phyloP scores from a whole-genome alignment of 64 coral and sea anemone genomes.

The Cladopsammia gracilis region DNA sequence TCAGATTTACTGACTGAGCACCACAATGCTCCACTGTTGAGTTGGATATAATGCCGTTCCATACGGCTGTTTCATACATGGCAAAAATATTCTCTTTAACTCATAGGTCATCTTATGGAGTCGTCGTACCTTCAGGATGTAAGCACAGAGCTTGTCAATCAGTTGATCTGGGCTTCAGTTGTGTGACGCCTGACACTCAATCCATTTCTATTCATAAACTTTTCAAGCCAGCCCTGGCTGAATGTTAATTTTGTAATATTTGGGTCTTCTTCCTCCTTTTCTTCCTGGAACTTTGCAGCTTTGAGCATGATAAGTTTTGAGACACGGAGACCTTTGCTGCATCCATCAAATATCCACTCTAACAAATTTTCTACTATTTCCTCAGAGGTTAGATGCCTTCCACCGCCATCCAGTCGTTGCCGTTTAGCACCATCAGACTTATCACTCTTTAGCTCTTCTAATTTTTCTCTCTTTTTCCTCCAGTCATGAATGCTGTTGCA shows the following conservation, averaged over 20 bases:
- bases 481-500: slow-evolving; percentile 52
- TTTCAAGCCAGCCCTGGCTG: slow-evolving; percentile 33
- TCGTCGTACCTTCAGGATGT: slow-evolving; percentile 54
- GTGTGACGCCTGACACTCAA: slow-evolving; percentile 31
- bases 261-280: slow-evolving; percentile 50
- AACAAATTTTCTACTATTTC: slow-evolving; percentile 45
- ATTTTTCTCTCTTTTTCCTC: slow-evolving; percentile 20
- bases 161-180: slow-evolving; percentile 58
- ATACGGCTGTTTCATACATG: slow-evolving; percentile 52
- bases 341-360: slow-evolving; percentile 47
- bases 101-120: slow-evolving; percentile 63
- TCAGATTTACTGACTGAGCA: slow-evolving; percentile 69
- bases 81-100: slow-evolving; percentile 60
- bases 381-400: slow-evolving; percentile 46
- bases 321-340: slow-evolving; percentile 26
- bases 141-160: slow-evolving; percentile 59
- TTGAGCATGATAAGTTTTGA: slow-evolving; percentile 18
- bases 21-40: slow-evolving; percentile 70
- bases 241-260: slow-evolving; percentile 38
- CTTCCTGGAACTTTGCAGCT: slow-evolving; percentile 68
- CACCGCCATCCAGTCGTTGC: slow-evolving; percentile 51
- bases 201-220: slow-evolving; percentile 71
- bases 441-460: slow-evolving; percentile 32
- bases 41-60: slow-evolving; percentile 74
- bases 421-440: slow-evolving; percentile 61